Evolutionary conservation across 2,113 vertebrate species (phyloP), one percentile per base, ranked within the genome.

Genomic region (Sterrhoptilus dennistouni): DNA sequence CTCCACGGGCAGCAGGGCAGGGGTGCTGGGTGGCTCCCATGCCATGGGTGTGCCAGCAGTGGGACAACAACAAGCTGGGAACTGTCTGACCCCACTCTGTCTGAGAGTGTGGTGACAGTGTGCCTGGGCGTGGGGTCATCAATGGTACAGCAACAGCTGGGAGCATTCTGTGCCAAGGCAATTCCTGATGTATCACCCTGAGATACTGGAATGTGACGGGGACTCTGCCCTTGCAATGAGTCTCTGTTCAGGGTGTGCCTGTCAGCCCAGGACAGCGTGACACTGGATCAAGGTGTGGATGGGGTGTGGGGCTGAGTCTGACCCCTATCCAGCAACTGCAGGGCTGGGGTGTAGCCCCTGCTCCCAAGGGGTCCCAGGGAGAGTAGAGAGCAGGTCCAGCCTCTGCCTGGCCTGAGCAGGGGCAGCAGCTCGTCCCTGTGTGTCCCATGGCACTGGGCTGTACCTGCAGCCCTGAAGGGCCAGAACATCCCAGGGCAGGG

Each of bases 171-270:
- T 68, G 64, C 23, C 3, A 0, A 29, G 31, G 22, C 24, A 44
- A 33, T 33, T 93, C 74, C 81, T 2, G 0, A 7, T 2, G 5
- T 64, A 44, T 20, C 35, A 17, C 21, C 6, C 54, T 2, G 5
- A 56, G 16, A 7, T 0, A 0, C 29, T 8, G 52, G 14, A 3
- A 3, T 3, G 0, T 6, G 25, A 3, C 59, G 25, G 80, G 83
- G 90, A 95, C 96, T 96, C 94, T 96, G 95, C 88, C 94, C 94
- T 65, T 5, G 40, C 1, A 1, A 9, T 21, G 52, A 75, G 36
- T 28, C 76, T 86, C 63, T 27, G 9, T 29, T 52, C 56, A 81
- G 83, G 94, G 59, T 66, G 90, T 80, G 85, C 42, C 3, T 1
- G 54, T 61, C 40, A 36, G 33, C 33, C 23, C 4, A 0, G 25